Evolutionary conservation across 2,888 invertebrate species (phyloP), one percentile per base, ranked within the genome.

Genomic region (Ochlodes sylvanus): DNA sequence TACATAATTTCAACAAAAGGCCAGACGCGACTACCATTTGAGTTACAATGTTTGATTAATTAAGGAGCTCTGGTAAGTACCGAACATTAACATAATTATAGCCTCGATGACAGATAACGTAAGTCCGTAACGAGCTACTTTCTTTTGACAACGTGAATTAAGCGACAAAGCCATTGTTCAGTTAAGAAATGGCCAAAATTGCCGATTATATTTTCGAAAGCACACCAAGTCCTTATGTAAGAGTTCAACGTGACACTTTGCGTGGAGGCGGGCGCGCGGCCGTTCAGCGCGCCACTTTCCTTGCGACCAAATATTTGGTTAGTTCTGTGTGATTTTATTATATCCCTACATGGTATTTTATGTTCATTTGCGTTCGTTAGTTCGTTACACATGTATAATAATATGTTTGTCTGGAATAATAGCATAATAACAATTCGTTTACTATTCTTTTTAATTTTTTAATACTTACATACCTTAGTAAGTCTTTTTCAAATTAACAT

Each of bases 241-340:
- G 87, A 92, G 92, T 92, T 93, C 92, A 92, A 86, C 84, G 92
- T 93, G 91, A 92, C 87, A 93, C 92, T 92, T 93, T 71, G 80
- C 73, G 80, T 75, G 78, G 77, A 82, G 81, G 79, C 81, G 79
- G 79, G 81, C 79, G 78, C 77, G 77, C 78, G 83, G 77, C 80
- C 84, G 88, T 88, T 84, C 86, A 84, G 83, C 86, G 92, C 86
- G 90, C 92, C 88, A 92, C 92, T 92, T 92, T 90, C 90, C 83
- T 90, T 83, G 78, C 81, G 77, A 77, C 79, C 82, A 85, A 87
- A 88, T 88, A 88, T 90, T 90, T 89, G 85, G 84, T 82, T 83
- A 85, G 81, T 81, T 80, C 73, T 76, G 75, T 78, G 69, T 74
- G 69, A 69, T 69, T 73, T 70, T 69, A 66, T 71, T 70, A 62